phyloP scores from a whole-genome alignment of 2,113 vertebrate genomes.

The Cephalopterus ornatus region DNA sequence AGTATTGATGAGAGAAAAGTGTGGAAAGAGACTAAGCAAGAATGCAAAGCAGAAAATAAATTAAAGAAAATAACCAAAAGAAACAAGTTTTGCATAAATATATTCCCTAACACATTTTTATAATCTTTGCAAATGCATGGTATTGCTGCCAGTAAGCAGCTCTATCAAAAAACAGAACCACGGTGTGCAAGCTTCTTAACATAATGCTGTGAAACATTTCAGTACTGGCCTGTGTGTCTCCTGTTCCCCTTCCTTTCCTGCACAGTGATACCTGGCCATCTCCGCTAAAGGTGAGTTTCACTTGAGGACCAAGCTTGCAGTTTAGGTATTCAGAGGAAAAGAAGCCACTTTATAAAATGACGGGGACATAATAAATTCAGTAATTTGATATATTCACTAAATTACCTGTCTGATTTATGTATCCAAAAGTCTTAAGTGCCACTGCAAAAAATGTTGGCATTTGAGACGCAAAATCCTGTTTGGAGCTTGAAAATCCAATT shows the following conservation, averaged over 20 bases:
- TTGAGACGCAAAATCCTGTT: neutral
- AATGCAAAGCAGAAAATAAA: neutral
- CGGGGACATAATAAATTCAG: neutral
- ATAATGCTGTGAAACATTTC: neutral
- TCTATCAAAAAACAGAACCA: neutral
- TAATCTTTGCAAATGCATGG: neutral
- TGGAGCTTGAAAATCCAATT: neutral
- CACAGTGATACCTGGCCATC: neutral
- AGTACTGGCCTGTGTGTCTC: neutral
- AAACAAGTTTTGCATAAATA: neutral
- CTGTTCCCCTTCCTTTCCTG: neutral
- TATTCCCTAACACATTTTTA: neutral
- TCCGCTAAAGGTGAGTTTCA: neutral
- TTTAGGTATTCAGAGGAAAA: neutral
- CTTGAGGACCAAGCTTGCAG: neutral
- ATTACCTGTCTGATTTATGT: neutral
- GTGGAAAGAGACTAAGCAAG: neutral
- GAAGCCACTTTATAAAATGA: neutral
- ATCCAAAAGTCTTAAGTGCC: neutral
- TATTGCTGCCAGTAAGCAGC: neutral
- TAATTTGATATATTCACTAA: neutral
- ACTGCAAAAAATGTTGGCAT: neutral
- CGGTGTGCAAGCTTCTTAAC: neutral
- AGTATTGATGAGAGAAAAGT: neutral
- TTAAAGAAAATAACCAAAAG: neutral